Evolutionary conservation across 2,113 vertebrate species (phyloP), one percentile per base, ranked within the genome.

Genomic region (Notarius lentiginosus): DNA sequence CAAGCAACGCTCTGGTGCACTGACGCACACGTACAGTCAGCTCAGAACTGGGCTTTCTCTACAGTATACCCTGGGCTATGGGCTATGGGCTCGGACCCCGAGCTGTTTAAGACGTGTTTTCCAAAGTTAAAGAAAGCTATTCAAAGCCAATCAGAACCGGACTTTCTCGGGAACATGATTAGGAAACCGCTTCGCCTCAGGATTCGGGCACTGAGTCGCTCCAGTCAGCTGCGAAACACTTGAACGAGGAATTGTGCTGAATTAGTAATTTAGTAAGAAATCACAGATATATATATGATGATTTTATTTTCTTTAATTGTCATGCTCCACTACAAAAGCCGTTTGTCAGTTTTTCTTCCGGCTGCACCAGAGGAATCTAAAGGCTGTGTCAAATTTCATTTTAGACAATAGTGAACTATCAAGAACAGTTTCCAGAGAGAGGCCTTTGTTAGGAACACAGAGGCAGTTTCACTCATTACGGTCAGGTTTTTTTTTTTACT

Each of bases 311-410:
- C 17, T 61, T 4, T 47, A 18, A 12, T 49, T 49, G 22, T 27
- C 27, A 77, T 9, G 41, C 47, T 80, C 9, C 55, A 15, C 14
- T 61, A 72, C 15, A 77, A 65, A 53, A 30, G 84, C 34, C 30
- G 8, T 5, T 7, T 85, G 55, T 68, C 8, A 12, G 15, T 51
- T 53, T 66, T 58, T 61, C 56, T 60, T 61, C 34, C 41, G 34
- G 53, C 11, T 41, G 10, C 20, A 12, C 18, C 24, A n/a, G 56
- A 70, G 49, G 82, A 84, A 84, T 30, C 17, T 34, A 27, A 72
- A 84, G 8, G 27, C 82, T 75, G 83, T 60, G 8, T 84, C 83
- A 84, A 4, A 84, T 75, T 58, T n/a, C 68, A 18, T 86, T 85
- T 79, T 79, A 79, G 66, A 86, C 76, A 80, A 79, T 53, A 79